A percentile compares a stretch with the other conserved stretches of the same genome.
Evolutionary conservation across 2,888 invertebrate genomes (phyloP).

Genomic region (Temnothorax unifasciatus): DNA sequence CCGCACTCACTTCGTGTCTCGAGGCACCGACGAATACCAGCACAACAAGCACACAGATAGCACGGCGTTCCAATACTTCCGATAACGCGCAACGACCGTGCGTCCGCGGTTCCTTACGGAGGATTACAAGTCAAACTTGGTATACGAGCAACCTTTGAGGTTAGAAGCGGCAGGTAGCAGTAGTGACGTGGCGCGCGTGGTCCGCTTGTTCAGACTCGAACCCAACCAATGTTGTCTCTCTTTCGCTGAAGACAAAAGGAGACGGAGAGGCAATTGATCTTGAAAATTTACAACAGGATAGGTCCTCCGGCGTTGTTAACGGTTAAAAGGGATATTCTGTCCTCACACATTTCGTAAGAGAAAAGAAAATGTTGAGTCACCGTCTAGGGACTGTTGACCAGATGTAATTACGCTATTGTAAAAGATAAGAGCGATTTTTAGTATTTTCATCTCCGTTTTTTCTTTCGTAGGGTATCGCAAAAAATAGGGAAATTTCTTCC

Average conservation of each 20-base stretch:
- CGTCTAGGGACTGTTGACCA: neutral
- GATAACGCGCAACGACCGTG: neutral
- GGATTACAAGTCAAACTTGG: constrained; percentile 68
- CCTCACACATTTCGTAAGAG: neutral
- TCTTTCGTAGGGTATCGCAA: too few species aligned
- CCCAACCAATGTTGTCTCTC: neutral
- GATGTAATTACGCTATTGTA: neutral
- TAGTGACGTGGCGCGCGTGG: constrained; percentile 53
- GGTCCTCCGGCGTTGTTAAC: neutral
- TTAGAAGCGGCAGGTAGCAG: constrained; percentile 84
- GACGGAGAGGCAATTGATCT: neutral
- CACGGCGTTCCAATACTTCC: neutral
- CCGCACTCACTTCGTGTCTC: constrained; percentile 23
- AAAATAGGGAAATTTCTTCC: neutral
- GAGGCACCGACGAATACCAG: neutral
- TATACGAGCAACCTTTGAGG: constrained; percentile 80
- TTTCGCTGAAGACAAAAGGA: neutral
- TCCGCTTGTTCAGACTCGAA: neutral
- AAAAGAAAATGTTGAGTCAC: neutral
- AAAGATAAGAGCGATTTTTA: neutral
- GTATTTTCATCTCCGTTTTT: neutral
- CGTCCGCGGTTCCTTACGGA: neutral
- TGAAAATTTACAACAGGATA: neutral
- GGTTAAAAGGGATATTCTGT: neutral
- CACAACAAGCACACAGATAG: neutral